Conservation (phyloP, 2,888 invertebrate species). For the Ectemnius continuus region DNA sequence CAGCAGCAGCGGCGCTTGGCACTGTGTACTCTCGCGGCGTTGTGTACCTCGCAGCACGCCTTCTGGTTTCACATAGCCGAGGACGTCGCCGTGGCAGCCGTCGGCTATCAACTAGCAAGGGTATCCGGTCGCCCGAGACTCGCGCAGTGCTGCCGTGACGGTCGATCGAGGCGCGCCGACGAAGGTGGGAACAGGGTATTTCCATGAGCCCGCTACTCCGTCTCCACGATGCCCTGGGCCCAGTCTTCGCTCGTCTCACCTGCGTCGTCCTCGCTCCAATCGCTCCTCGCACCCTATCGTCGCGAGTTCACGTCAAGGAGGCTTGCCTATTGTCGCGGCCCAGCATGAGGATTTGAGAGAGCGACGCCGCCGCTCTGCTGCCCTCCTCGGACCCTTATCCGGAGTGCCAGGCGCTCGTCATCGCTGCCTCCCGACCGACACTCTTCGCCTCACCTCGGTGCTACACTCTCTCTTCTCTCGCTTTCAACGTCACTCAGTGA, state of each 20-base stretch:
- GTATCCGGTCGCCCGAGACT: constrained; percentile 15
- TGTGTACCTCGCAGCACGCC: not conserved
- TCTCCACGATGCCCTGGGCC: constrained; percentile 40
- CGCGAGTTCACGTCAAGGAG: constrained; percentile 15
- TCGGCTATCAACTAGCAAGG: constrained; percentile 3
- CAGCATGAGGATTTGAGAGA: constrained; percentile 31
- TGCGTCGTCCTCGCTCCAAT: constrained; percentile 18
- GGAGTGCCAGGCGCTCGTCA: not conserved
- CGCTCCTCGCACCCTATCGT: constrained; percentile 10
- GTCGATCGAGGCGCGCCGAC: constrained; percentile 57
- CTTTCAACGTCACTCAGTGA: not conserved
- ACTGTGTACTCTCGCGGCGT: not conserved
- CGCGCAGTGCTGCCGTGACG: constrained; percentile 57
- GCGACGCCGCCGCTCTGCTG: not conserved
- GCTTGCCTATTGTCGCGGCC: constrained; percentile 20
- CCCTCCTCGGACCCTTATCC: not conserved
- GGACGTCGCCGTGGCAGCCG: not conserved
- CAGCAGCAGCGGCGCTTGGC: not conserved
- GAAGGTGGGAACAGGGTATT: constrained; percentile 31
- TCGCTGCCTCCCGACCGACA: not conserved
- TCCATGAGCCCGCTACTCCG: constrained; percentile 32
- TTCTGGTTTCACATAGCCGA: too few relatives aligned
- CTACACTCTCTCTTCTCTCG: not conserved
- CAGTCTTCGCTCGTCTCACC: constrained; percentile 25
- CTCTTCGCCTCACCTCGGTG: too few relatives aligned